phyloP scores from a whole-genome alignment of 2,113 vertebrate genomes.

The Thunnus maccoyii region DNA sequence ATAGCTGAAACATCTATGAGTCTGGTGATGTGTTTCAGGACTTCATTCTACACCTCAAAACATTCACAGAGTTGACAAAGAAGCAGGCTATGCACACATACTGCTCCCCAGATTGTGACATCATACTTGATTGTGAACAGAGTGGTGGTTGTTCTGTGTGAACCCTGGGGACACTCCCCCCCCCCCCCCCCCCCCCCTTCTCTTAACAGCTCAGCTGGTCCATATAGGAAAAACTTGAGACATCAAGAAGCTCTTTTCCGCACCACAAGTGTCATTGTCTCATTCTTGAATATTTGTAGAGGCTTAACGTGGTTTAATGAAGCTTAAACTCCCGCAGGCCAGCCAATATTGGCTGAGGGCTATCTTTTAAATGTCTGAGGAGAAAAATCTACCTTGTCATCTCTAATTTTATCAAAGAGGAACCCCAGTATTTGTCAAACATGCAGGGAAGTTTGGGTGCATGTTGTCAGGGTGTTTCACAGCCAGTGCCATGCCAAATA shows the following conservation, averaged over 20 bases:
- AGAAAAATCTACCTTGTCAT: conserved; percentile 33
- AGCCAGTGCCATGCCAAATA: conserved; percentile 59
- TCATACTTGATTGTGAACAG: conserved; percentile 72
- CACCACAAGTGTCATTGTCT: conserved; percentile 20
- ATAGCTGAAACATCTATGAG: neutral
- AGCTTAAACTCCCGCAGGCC: conserved; percentile 1
- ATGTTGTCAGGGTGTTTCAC: conserved; percentile 54
- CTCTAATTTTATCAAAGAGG: conserved; percentile 5
- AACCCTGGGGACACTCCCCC: conserved; percentile 53
- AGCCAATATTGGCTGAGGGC: neutral
- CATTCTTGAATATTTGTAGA: conserved; percentile 35
- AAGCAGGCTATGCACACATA: conserved; percentile 24
- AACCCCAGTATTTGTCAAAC: conserved; percentile 24
- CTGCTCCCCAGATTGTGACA: conserved; percentile 62
- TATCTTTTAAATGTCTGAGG: conserved; percentile 1
- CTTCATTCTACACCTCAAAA: conserved; percentile 57
- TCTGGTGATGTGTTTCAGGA: conserved; percentile 47
- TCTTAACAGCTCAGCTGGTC: conserved; percentile 24
- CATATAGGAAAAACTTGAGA: conserved; percentile 42
- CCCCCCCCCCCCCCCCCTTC: conserved; percentile 32
- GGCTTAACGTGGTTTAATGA: conserved; percentile 9
- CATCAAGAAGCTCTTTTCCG: neutral
- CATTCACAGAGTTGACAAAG: conserved; percentile 30
- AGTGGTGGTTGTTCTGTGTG: conserved; percentile 61
- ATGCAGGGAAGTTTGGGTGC: conserved; percentile 12